Conservation (phyloP, 2,113 vertebrate genomes). For the Nipponia nippon region DNA sequence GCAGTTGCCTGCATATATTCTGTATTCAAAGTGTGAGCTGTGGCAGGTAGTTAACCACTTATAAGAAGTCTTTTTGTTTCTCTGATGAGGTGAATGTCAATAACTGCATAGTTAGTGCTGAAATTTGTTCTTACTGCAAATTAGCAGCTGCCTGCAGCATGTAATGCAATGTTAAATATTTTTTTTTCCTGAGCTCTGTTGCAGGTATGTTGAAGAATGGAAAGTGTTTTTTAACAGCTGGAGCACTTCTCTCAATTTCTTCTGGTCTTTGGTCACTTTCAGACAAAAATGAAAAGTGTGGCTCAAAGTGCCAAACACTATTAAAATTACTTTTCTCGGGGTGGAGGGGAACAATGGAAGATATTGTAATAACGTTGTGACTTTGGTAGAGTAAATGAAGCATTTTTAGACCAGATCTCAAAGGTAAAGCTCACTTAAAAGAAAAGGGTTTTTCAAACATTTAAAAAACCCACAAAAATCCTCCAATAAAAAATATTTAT, state of each 20-base stretch:
- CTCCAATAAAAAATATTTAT: background rate
- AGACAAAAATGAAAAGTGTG: background rate
- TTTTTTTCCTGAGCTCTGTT: background rate
- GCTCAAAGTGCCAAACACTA: background rate
- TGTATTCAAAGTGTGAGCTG: background rate
- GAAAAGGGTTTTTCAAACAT: background rate
- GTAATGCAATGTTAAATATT: background rate
- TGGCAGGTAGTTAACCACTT: background rate
- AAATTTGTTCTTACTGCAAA: background rate
- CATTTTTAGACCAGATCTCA: background rate
- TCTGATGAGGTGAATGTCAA: background rate
- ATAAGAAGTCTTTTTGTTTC: background rate
- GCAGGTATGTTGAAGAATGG: background rate
- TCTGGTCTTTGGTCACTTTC: background rate
- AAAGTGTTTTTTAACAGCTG: background rate
- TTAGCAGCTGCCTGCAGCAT: background rate
- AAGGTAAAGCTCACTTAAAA: background rate
- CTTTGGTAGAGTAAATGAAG: background rate
- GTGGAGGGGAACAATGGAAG: background rate
- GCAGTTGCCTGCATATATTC: background rate
- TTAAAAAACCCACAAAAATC: background rate
- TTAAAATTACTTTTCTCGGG: background rate
- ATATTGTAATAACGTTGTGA: background rate
- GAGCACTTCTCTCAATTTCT: background rate
- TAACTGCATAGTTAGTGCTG: background rate